A percentile compares a stretch with the other conserved stretches of the same genome.
Evolutionary conservation across 2,888 invertebrate species (phyloP).

Genomic region (Apamea epomidion): DNA sequence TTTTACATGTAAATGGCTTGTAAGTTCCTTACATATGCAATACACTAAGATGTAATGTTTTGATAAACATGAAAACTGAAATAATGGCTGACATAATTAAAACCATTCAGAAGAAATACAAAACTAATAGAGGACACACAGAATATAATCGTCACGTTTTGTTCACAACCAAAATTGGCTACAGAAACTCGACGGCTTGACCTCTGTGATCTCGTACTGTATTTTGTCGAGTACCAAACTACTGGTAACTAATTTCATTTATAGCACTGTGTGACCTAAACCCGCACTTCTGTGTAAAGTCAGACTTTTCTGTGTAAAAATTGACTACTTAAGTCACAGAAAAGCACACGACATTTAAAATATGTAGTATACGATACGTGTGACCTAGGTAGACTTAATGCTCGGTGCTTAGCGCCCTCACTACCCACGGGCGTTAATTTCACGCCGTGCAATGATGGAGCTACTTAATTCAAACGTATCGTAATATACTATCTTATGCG

Average conservation of each 20-base stretch:
- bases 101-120: constrained; percentile 52
- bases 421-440: too few species aligned
- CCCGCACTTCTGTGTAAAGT: too few species aligned
- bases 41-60: constrained; percentile 67
- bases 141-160: constrained; percentile 38
- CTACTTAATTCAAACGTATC: too few species aligned
- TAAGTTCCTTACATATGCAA: constrained; percentile 70
- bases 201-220: not conserved
- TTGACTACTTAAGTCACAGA: too few species aligned
- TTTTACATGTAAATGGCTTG: constrained; percentile 68
- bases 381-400: too few species aligned
- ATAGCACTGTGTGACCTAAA: too few species aligned
- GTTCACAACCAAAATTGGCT: constrained; percentile 21
- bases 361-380: too few species aligned
- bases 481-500: too few species aligned
- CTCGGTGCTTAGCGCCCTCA: too few species aligned
- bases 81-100: constrained; percentile 64
- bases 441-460: too few species aligned
- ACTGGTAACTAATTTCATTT: not conserved
- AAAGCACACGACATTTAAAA: too few species aligned
- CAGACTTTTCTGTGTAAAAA: too few species aligned
- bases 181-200: not conserved
- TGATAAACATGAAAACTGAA: constrained; percentile 70
- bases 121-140: constrained; percentile 36
- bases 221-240: not conserved